Evolutionary conservation across 2,888 invertebrate species (phyloP).

Genomic region (Eudemis profundana): DNA sequence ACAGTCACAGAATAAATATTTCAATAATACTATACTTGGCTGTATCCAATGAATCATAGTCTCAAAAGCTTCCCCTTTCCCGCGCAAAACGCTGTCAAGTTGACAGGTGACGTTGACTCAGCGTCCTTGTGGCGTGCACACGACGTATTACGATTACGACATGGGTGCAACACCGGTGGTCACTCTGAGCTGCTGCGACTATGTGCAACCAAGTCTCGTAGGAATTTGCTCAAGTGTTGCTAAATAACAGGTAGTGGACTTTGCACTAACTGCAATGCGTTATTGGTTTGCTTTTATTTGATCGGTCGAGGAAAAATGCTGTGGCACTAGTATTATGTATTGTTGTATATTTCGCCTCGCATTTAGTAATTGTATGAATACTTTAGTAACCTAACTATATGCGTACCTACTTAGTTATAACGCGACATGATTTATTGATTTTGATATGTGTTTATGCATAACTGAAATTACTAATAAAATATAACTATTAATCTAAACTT

Average conservation of each 20-base stretch:
- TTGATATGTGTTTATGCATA: too few species aligned
- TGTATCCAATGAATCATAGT: conserved; percentile 30
- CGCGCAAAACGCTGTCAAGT: conserved; percentile 37
- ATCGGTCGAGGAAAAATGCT: background rate
- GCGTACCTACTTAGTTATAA: too few species aligned
- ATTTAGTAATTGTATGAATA: too few species aligned
- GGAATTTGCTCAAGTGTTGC: conserved; percentile 40
- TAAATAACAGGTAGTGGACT: conserved; percentile 40
- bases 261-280: conserved; percentile 18
- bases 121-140: conserved; percentile 20
- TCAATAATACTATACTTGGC: background rate
- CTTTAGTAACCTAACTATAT: too few species aligned
- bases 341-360: too few species aligned
- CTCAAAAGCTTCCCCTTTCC: conserved; percentile 37
- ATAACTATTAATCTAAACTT: too few species aligned
- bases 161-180: conserved; percentile 22
- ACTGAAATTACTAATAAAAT: too few species aligned
- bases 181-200: conserved; percentile 9
- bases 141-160: conserved; percentile 18
- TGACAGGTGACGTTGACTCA: conserved; percentile 57
- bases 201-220: background rate
- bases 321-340: too few species aligned
- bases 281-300: conserved; percentile 30
- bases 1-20: too few species aligned
- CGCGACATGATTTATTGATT: too few species aligned